Base-by-base conservation (phyloP, 2,797 vertebrate species). In the Smutsia gigantea region DNA sequence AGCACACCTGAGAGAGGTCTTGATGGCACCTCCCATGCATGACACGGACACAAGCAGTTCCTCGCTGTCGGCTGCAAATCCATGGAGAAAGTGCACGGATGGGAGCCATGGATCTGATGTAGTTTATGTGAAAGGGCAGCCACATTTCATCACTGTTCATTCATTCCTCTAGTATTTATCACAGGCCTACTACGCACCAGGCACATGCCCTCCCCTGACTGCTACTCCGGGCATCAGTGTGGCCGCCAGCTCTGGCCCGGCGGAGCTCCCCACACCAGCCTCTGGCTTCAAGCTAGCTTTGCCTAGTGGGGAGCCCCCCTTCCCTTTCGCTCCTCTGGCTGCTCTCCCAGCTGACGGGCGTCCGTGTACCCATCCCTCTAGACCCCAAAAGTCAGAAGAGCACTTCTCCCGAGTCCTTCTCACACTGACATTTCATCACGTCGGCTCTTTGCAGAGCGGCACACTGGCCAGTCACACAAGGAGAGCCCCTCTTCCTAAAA, bases 41-140 rank as follows among this genome's bases (percentile, higher is more conserved):
- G 59, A 63, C 51, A 34, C 0, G 0, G 55, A 25, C 2, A 18
- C 0, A 46, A 46, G 4, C 7, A 18, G 5, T 59, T 3, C 3
- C 21, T n/a, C 4, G 3, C 39, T 0, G 1, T 14, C 7, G 49
- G 12, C 71, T 71, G 5, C 23, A 23, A 66, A 55, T 46, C n/a
- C 17, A 4, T 18, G 29, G 53, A 29, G 64, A 49, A 75, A 29
- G 68, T 1, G 7, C 7, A 3, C 7, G 3, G 29, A 9, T 0
- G 0, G 8, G 57, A n/a, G 19, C 46, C 49, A 25, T 7, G 46
- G 39, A 0, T 46, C 55, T 10, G 14, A 14, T 19, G 3, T 7
- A 7, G 10, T 31, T 34, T 11, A 2, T 1, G 14, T 29, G 25
- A 23, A 4, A n/a, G 8, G 3, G 2, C 1, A 8, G 23, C 23